Base-by-base conservation (phyloP, 1,140 invertebrate species). In the Portunus trituberculatus region DNA sequence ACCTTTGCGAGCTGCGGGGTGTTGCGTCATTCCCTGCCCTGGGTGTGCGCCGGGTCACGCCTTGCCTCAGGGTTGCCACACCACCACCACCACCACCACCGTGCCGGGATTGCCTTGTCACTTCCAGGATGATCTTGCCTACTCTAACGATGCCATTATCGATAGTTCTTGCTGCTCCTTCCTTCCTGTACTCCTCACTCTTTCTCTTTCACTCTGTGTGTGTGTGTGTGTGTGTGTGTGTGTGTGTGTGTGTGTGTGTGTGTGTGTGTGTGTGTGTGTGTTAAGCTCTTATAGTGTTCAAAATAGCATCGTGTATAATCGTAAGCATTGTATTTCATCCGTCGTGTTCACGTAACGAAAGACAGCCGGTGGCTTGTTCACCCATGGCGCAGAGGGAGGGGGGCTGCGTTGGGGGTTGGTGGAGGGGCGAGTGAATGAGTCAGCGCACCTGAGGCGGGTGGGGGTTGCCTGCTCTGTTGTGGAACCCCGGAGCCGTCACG, bases 191-290 rank as follows among this genome's bases (percentile, higher is more conserved):
- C 52, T 59, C 52, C 52, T 59, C 16, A 59, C 16, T 59, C 52
- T 1, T 59, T 10, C 52, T 3, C 31, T 84, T 32, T 32, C n/a
- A 6, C 8, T 8, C n/a, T 31, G 86, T 88, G 29, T 88, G 84
- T 88, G 86, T 84, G 31, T 88, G 29, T 32, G 29, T 31, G 86
- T 88, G 86, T 88, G 86, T 86, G 83, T 86, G 83, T 86, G 14
- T 86, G 83, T 25, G 83, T 86, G 83, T 31, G 86, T 88, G 29
- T 88, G 84, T 88, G 86, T 84, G 31, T 88, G 29, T 32, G 29
- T 31, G 86, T 88, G 86, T 88, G 86, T 86, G 83, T 86, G 83
- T 86, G 14, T 86, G 83, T 25, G 83, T 86, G 83, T 86, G 52
- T 59, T 59, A 12, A 12, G 52, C 8, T 59, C 52, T 59, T 4